Percentiles rank a stretch among this genome's conserved stretches.
Evolutionary conservation across 2,888 invertebrate genomes (phyloP).

Genomic region (Drosophila pegasa): DNA sequence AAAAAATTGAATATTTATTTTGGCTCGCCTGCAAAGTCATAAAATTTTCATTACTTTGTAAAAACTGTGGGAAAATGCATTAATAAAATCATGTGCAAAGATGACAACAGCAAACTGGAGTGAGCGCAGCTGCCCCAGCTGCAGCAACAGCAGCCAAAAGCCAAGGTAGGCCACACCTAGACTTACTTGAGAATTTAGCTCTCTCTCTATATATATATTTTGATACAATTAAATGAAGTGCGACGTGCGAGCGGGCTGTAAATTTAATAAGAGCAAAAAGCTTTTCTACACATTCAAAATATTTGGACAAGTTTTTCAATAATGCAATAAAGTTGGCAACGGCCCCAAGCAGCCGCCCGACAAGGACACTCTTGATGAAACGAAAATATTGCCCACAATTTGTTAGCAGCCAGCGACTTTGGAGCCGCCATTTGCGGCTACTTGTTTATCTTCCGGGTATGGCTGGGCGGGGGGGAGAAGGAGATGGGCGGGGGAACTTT

Average conservation of each 20-base stretch:
- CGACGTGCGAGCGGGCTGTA: conserved; percentile 1
- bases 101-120: conserved; percentile 32
- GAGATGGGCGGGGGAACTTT: conserved; percentile 38
- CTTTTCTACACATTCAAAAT: conserved; percentile 78
- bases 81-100: conserved; percentile 44
- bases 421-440: conserved; percentile 68
- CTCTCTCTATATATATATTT: conserved; percentile 24
- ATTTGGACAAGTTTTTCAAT: conserved; percentile 81
- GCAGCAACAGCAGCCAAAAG: conserved; percentile 14
- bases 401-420: conserved; percentile 68
- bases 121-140: conserved; percentile 20
- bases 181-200: conserved; percentile 3
- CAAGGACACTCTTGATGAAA: conserved; percentile 75
- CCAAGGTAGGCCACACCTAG: conserved; percentile 12
- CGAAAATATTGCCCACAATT: conserved; percentile 79
- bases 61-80: conserved; percentile 44
- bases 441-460: conserved; percentile 70
- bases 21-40: conserved; percentile 37
- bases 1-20: conserved; percentile 12
- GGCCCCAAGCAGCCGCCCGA: conserved; percentile 44
- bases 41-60: conserved; percentile 41
- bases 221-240: conserved; percentile 50
- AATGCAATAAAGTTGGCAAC: conserved; percentile 78
- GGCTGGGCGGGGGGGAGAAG: conserved; percentile 5
- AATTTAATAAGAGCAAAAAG: conserved; percentile 73